Conservation (phyloP, 2,113 vertebrate genomes). For the Sturnira hondurensis region DNA sequence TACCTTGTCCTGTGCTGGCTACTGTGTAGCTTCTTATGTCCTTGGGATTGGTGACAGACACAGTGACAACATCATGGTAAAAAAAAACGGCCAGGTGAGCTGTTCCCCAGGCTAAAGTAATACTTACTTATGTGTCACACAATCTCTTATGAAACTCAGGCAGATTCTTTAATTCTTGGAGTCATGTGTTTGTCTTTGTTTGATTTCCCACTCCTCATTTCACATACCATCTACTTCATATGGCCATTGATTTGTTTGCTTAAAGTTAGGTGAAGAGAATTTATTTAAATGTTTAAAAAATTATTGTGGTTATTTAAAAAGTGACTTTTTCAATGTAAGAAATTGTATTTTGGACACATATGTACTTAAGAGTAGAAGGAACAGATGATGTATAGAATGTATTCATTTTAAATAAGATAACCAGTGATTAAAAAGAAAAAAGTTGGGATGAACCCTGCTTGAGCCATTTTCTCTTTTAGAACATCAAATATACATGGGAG, state of each 20-base stretch:
- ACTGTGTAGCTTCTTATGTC: conserved; percentile 99
- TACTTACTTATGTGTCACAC: neutral
- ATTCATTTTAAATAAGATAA: neutral
- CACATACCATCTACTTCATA: neutral
- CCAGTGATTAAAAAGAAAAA: neutral
- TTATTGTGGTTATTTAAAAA: conserved; percentile 1
- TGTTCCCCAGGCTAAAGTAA: neutral
- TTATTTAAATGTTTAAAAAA: conserved; percentile 4
- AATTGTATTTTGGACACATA: neutral
- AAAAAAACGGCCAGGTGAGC: conserved; percentile 95
- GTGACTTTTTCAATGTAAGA: neutral
- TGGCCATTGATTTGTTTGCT: neutral
- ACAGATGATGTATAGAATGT: neutral
- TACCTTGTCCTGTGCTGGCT: conserved; percentile 98
- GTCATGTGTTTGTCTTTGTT: neutral
- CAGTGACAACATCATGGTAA: conserved; percentile 99
- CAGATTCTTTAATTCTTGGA: neutral
- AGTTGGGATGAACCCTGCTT: neutral
- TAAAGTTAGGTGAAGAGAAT: neutral
- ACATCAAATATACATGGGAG: neutral
- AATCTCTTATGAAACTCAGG: neutral
- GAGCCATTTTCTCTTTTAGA: neutral
- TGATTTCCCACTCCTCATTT: neutral
- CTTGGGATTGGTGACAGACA: conserved; percentile 98
- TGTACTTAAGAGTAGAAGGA: neutral